Percentiles rank a stretch among this genome's conserved stretches.
Conservation (phyloP, 2,113 vertebrate genomes). For the Callipepla californica region DNA sequence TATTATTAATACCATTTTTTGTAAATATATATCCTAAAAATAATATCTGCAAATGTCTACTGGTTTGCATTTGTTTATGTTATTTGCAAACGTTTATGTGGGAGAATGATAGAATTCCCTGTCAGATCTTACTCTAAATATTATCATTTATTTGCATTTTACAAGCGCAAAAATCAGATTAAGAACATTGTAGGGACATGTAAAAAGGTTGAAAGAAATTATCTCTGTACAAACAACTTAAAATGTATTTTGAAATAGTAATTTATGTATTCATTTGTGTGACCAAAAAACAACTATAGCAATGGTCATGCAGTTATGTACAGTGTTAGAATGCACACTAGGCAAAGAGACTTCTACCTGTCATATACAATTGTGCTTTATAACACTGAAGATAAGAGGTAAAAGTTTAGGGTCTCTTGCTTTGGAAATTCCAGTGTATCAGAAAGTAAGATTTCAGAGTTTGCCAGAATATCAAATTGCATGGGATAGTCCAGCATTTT, state of each 20-base stretch:
- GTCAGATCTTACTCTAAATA: neutral
- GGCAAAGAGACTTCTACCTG: neutral
- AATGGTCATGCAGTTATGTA: neutral
- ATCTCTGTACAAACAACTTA: neutral
- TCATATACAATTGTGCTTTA: neutral
- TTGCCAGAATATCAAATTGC: neutral
- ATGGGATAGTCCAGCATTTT: neutral
- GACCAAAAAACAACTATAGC: neutral
- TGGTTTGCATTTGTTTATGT: neutral
- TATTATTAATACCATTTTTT: too few relatives aligned
- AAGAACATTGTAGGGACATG: neutral
- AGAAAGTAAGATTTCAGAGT: neutral
- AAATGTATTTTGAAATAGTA: neutral
- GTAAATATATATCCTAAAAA: neutral
- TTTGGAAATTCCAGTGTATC: neutral
- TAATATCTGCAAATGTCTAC: neutral
- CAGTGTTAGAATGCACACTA: neutral
- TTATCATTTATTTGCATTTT: neutral
- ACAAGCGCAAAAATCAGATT: neutral
- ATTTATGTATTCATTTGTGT: neutral
- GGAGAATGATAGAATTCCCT: neutral
- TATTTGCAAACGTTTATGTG: neutral
- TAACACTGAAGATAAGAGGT: neutral
- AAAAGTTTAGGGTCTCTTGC: neutral
- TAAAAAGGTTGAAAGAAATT: neutral